Evolutionary conservation across 2,113 vertebrate species (phyloP).

Genomic region (Seriola quinqueradiata): DNA sequence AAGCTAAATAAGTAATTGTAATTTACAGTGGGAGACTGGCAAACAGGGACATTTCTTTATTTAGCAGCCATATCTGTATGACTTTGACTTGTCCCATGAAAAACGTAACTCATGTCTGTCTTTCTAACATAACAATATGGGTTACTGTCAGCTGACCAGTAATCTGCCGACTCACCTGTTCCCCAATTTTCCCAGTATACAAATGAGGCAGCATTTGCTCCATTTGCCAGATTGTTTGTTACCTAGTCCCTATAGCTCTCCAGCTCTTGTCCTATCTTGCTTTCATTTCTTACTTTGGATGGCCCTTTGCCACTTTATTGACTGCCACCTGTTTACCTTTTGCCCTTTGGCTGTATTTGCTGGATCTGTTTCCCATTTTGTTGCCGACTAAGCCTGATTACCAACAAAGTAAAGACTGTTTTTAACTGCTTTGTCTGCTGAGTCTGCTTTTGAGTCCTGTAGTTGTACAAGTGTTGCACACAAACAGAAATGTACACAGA

Average conservation of each 20-base stretch:
- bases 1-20: not conserved
- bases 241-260: not conserved
- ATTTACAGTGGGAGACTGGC: not conserved
- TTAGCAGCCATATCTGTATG: not conserved
- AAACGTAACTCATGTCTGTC: not conserved
- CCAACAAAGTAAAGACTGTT: not conserved
- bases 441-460: conserved; percentile 1
- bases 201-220: not conserved
- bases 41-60: not conserved
- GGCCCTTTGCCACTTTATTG: conserved; percentile 10
- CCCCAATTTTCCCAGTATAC: not conserved
- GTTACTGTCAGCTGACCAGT: not conserved
- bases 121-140: not conserved
- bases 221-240: not conserved
- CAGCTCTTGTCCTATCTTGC: not conserved
- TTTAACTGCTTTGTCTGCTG: not conserved
- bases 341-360: conserved; percentile 3
- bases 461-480: not conserved
- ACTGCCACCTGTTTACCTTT: not conserved
- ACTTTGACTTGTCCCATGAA: not conserved
- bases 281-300: not conserved
- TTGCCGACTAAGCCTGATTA: not conserved
- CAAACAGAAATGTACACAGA: not conserved
- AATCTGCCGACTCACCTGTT: not conserved
- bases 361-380: not conserved